A percentile compares a stretch with the other conserved stretches of the same genome.
phyloP scores from a whole-genome alignment of 1,140 invertebrate genomes.

The Gonioctena quinquepunctata region DNA sequence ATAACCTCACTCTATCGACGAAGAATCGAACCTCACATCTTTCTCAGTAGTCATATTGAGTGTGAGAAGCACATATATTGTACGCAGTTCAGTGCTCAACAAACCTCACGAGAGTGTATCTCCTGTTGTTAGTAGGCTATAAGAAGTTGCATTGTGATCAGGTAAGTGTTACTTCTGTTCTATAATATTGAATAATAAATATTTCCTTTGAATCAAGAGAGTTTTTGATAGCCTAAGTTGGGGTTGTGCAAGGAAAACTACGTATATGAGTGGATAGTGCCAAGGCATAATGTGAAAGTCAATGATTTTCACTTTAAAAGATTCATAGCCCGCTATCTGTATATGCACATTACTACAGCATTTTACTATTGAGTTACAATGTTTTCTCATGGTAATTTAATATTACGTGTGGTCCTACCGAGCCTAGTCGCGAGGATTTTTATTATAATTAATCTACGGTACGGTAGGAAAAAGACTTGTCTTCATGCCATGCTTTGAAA shows the following conservation, averaged over 20 bases:
- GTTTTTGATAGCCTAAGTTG: not conserved
- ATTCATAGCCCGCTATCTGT: not conserved
- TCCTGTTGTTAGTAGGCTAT: not conserved
- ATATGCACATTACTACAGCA: not conserved
- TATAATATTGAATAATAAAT: not conserved
- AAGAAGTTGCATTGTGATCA: not conserved
- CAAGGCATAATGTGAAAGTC: not conserved
- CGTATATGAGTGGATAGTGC: not conserved
- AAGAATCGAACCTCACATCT: not conserved
- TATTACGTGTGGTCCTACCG: not conserved
- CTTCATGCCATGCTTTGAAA: not conserved
- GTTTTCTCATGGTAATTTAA: not conserved
- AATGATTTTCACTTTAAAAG: conserved; percentile 2
- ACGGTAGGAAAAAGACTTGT: not conserved
- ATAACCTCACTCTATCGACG: not conserved
- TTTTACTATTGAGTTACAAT: conserved; percentile 4
- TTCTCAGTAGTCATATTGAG: not conserved
- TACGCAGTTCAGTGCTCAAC: not conserved
- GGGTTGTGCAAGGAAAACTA: not conserved
- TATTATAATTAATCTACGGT: not conserved
- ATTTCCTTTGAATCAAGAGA: not conserved
- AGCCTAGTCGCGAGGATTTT: not conserved
- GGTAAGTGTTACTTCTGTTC: not conserved
- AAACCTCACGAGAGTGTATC: conserved; percentile 1
- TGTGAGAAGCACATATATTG: not conserved